These are phyloP conservation scores for Hyppa rectilinea DNA, from an alignment of 2,888 invertebrate genomes.

Conservation along the genomic window DNA sequence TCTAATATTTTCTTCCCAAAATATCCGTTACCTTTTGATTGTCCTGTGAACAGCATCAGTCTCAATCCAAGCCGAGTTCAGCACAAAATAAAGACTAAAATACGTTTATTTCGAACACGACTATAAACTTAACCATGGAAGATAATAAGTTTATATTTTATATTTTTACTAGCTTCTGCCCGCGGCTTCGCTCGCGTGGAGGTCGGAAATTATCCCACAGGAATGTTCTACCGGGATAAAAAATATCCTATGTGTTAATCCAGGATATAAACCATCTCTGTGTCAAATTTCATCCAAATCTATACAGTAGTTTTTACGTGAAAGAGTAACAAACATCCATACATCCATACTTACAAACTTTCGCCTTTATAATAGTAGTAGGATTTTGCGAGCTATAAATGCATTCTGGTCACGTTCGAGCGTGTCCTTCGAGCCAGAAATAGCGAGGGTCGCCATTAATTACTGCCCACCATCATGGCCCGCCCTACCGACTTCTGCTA, in stretches of 20 bases:
- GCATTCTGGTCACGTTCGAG: conserved; percentile 74
- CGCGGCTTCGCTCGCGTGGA: too few species aligned
- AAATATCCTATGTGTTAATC: too few species aligned
- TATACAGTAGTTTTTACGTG: too few species aligned
- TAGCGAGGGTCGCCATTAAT: conserved; percentile 79
- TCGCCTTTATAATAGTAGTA: too few species aligned
- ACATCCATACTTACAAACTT: too few species aligned
- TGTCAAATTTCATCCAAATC: too few species aligned
- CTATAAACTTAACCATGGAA: conserved; percentile 40
- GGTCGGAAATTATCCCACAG: too few species aligned
- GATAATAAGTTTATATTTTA: conserved; percentile 37
- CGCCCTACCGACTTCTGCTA: conserved; percentile 71
- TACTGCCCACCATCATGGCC: conserved; percentile 64
- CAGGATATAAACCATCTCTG: too few species aligned
- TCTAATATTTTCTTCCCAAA: neutral
- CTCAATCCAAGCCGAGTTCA: conserved; percentile 13
- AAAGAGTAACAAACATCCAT: too few species aligned
- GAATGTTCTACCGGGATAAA: too few species aligned
- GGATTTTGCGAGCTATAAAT: conserved; percentile 56
- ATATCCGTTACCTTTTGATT: neutral
- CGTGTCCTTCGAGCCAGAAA: conserved; percentile 78
- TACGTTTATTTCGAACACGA: conserved; percentile 30
- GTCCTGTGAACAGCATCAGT: neutral
- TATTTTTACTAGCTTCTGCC: too few species aligned
- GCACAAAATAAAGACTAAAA: conserved; percentile 29